Evolutionary conservation across 1,140 invertebrate genomes (phyloP), one percentile per base, ranked within the genome.

Genomic region (Scaptomyza graminum): DNA sequence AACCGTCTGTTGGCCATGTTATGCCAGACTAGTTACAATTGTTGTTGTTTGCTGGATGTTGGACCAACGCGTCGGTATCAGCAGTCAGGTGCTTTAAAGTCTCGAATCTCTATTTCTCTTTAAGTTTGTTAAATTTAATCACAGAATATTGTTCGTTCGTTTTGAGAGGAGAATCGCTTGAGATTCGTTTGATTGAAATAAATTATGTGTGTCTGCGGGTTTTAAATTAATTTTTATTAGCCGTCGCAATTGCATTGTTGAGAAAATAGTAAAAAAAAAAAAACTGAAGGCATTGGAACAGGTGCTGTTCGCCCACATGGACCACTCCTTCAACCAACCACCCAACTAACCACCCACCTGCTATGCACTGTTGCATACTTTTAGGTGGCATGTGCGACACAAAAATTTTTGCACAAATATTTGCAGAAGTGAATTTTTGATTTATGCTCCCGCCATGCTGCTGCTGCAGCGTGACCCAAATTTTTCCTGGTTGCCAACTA

Each of bases 371-470:
- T 59, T 60, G 74, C 74, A 83, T 76, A 76, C 69, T 66, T 82
- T 70, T 81, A 70, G 74, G 65, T 76, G 63, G 65, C 64, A 68
- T 68, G 63, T 51, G 55, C 43, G 54, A 61, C 44, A 67, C 61
- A 49, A 65, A 61, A 63, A 69, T 72, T 51, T 81, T 65, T 34
- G 50, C 49, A 54, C 68, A 76, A 81, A 84, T 85, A 84, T 84
- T 84, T 85, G 77, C 77, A 54, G 64, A 82, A 74, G 82, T 82
- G 74, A 64, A 82, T 82, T 85, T 81, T 76, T 84, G 74, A 87
- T 84, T 84, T 84, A 87, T 84, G 80, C 56, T 25, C 57, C 18
- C 59, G 49, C 31, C 31, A 34, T 9, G 8, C 31, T 34, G 31
- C 31, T 34, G 31, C 31, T 34, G 31, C 52, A 78, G 70, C 72